Percentiles rank a stretch among this genome's conserved stretches.
Evolutionary conservation across 2,888 invertebrate genomes (phyloP).

Genomic region (Cephonodes hylas): DNA sequence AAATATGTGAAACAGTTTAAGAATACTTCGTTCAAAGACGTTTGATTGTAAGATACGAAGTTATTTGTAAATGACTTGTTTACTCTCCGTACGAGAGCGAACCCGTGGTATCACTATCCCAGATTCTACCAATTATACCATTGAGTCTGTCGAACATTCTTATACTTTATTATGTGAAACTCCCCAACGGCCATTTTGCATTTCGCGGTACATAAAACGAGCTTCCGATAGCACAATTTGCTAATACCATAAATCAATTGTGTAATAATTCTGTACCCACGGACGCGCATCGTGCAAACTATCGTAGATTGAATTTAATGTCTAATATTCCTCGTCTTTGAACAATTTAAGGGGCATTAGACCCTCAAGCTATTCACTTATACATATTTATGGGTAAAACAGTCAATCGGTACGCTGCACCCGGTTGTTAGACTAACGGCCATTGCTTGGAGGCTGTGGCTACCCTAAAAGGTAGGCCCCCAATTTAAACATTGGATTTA

Average conservation of each 20-base stretch:
- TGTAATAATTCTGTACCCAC: conserved; percentile 54
- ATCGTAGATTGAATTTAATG: conserved; percentile 63
- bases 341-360: conserved; percentile 67
- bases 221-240: conserved; percentile 59
- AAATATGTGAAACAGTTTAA: background rate
- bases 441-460: conserved; percentile 43
- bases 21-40: too few species aligned
- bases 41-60: too few species aligned
- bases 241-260: conserved; percentile 54
- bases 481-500: conserved; percentile 52
- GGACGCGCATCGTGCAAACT: conserved; percentile 44
- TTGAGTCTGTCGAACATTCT: too few species aligned
- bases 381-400: conserved; percentile 70
- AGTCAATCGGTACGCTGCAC: conserved; percentile 43
- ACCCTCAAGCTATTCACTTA: conserved; percentile 57
- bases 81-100: too few species aligned
- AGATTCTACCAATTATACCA: too few species aligned
- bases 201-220: conserved; percentile 33
- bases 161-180: too few species aligned
- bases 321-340: conserved; percentile 55
- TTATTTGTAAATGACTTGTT: too few species aligned
- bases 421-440: conserved; percentile 50
- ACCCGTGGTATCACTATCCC: too few species aligned
- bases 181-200: background rate
- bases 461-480: conserved; percentile 51